A percentile compares a stretch with the other conserved stretches of the same genome.
Conservation (phyloP, 2,888 invertebrate species). For the Sesamia inferens region DNA sequence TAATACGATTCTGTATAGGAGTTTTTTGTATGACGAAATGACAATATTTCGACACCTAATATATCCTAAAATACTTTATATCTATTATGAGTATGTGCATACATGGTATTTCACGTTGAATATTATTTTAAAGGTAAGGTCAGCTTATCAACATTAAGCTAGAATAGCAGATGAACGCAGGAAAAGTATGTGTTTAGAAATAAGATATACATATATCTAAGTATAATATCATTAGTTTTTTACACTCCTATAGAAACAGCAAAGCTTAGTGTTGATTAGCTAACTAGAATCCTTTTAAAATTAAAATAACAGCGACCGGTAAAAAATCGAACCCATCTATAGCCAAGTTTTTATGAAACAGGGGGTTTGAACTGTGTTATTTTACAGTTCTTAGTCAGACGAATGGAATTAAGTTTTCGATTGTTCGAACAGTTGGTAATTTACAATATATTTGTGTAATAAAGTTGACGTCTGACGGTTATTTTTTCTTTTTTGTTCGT, state of each 20-base stretch:
- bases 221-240: not conserved
- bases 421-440: not conserved
- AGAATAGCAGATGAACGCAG: not conserved
- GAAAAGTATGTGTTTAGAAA: not conserved
- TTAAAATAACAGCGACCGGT: not conserved
- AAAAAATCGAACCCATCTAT: not conserved
- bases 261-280: not conserved
- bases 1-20: slow-evolving; percentile 25
- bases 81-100: not conserved
- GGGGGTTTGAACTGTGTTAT: slow-evolving; percentile 29
- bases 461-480: too few relatives aligned
- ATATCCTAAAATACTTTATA: not conserved
- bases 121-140: not conserved
- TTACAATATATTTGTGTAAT: too few relatives aligned
- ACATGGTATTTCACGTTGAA: not conserved
- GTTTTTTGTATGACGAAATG: not conserved
- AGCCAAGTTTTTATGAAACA: not conserved
- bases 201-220: not conserved
- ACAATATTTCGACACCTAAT: not conserved
- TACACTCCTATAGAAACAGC: not conserved
- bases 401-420: not conserved
- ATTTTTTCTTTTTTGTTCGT: too few relatives aligned
- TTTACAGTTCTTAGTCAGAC: slow-evolving; percentile 9
- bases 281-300: not conserved
- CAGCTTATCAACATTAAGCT: not conserved